Conservation (phyloP, 2,113 vertebrate species). For the Siniperca knerii region DNA sequence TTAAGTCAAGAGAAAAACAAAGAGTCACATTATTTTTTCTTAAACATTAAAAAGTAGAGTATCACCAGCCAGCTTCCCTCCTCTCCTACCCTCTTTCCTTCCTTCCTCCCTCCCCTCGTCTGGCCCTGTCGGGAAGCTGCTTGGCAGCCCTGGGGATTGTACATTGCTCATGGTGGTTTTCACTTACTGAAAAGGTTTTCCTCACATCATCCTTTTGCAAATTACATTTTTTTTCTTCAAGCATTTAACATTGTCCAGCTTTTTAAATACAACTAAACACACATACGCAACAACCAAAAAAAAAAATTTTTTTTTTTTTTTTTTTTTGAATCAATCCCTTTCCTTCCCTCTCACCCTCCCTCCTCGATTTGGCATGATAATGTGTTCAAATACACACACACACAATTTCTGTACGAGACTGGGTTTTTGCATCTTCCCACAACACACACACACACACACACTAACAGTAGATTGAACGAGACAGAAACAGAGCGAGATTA, state of each 20-base stretch:
- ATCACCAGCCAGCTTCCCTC: constrained; percentile 76
- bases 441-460: constrained; percentile 19
- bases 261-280: constrained; percentile 74
- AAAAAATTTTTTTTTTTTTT: constrained; percentile 13
- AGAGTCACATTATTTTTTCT: constrained; percentile 79
- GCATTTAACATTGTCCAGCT: constrained; percentile 84
- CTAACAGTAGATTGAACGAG: constrained; percentile 54
- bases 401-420: constrained; percentile 37
- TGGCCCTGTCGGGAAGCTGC: constrained; percentile 73
- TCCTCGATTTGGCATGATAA: constrained; percentile 84
- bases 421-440: constrained; percentile 21
- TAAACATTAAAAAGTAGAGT: constrained; percentile 84
- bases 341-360: constrained; percentile 73
- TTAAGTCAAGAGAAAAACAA: constrained; percentile 74
- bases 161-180: constrained; percentile 83
- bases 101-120: constrained; percentile 52
- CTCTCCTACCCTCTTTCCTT: constrained; percentile 32
- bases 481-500: constrained; percentile 33
- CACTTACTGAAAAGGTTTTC: constrained; percentile 67
- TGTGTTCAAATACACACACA: constrained; percentile 54
- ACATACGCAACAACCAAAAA: constrained; percentile 43
- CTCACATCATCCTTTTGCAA: constrained; percentile 78
- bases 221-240: constrained; percentile 78
- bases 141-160: constrained; percentile 84
- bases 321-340: constrained; percentile 82